These are phyloP conservation scores for Antechinus stuartii DNA, from an alignment of 2,113 vertebrate genomes.

Conservation along the genomic window DNA sequence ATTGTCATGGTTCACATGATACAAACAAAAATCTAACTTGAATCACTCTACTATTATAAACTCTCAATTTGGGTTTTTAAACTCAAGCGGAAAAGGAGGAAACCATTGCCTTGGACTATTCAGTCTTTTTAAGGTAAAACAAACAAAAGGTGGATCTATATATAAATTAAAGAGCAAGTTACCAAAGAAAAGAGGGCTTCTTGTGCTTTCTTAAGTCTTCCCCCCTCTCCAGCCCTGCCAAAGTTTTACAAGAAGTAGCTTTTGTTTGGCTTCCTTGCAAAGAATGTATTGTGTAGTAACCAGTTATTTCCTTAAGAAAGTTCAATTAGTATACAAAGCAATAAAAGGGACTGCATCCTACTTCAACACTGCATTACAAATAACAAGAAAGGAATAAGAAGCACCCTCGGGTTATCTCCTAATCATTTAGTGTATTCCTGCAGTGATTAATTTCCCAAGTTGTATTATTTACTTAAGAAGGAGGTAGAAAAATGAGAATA, in stretches of 20 bases:
- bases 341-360: neutral
- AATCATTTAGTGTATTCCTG: neutral
- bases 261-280: neutral
- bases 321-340: neutral
- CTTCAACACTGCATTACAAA: neutral
- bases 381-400: neutral
- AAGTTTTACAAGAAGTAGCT: neutral
- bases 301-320: neutral
- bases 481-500: neutral
- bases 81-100: neutral
- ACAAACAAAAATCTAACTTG: neutral
- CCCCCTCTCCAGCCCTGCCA: neutral
- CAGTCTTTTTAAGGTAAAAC: neutral
- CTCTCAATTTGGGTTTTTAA: neutral
- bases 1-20: neutral
- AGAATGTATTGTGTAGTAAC: constrained; percentile 12
- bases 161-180: neutral
- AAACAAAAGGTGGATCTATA: neutral
- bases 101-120: neutral
- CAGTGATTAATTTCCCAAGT: neutral
- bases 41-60: neutral
- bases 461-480: constrained; percentile 9
- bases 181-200: neutral
- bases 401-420: neutral
- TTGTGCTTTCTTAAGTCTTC: neutral